Percentiles rank a stretch among this genome's conserved stretches.
These are phyloP conservation scores for Aporophyla lueneburgensis DNA, from an alignment of 2,888 invertebrate genomes.

Conservation along the genomic window DNA sequence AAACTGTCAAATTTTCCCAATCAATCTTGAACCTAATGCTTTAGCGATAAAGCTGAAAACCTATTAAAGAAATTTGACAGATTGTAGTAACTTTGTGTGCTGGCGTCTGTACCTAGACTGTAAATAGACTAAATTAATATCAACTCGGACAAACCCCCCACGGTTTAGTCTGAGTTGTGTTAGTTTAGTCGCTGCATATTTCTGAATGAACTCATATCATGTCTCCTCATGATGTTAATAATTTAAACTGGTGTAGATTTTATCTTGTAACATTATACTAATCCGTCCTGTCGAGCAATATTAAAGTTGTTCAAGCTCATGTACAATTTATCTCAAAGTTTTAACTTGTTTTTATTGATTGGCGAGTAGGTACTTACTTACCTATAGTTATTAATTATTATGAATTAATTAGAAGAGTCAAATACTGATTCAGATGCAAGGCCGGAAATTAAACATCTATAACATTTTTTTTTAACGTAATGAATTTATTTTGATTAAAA, in stretches of 20 bases:
- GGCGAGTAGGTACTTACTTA: not conserved
- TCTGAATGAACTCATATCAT: slow-evolving; percentile 32
- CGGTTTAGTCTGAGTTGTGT: not conserved
- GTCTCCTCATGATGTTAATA: slow-evolving; percentile 38
- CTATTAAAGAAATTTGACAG: too few relatives aligned
- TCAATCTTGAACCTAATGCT: too few relatives aligned
- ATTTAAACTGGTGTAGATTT: slow-evolving; percentile 48
- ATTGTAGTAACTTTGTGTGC: too few relatives aligned
- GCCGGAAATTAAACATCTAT: too few relatives aligned
- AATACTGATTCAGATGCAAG: not conserved
- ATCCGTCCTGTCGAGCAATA: slow-evolving; percentile 31
- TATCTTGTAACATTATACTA: slow-evolving; percentile 56
- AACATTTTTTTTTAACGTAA: too few relatives aligned
- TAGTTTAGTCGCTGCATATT: slow-evolving; percentile 18
- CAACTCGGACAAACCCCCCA: slow-evolving; percentile 28
- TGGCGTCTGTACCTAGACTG: not conserved
- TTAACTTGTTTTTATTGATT: slow-evolving; percentile 6
- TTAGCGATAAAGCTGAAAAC: too few relatives aligned
- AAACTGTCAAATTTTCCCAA: too few relatives aligned
- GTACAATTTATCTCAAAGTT: slow-evolving; percentile 24
- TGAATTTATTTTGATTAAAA: not conserved
- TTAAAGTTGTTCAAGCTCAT: slow-evolving; percentile 41
- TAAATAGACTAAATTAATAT: slow-evolving; percentile 4
- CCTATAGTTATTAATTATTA: too few relatives aligned
- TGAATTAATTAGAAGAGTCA: slow-evolving; percentile 9